phyloP scores from a whole-genome alignment of 1,140 invertebrate species.

The Drosophila erecta region DNA sequence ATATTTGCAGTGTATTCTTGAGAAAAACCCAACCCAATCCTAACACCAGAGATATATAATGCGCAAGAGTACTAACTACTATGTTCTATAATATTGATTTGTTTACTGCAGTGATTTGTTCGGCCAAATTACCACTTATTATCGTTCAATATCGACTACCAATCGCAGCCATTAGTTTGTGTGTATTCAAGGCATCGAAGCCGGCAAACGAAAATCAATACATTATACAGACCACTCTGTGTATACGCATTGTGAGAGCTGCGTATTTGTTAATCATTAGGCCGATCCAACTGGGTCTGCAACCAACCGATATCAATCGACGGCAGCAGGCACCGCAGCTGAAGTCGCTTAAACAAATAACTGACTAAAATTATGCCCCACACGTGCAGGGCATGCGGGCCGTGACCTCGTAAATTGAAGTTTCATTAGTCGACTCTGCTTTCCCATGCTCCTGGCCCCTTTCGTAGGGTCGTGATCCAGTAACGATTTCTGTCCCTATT shows the following conservation, averaged over 20 bases:
- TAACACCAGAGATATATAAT: background rate
- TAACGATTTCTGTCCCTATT: slow-evolving; percentile 43
- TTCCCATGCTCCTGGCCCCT: background rate
- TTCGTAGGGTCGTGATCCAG: slow-evolving; percentile 40
- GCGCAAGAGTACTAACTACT: background rate
- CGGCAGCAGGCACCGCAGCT: slow-evolving; percentile 28
- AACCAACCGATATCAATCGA: slow-evolving; percentile 39
- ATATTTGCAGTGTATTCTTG: background rate
- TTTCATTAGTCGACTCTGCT: slow-evolving; percentile 63
- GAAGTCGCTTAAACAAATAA: slow-evolving; percentile 80
- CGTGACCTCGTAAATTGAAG: slow-evolving; percentile 82
- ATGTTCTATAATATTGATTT: slow-evolving; percentile 15
- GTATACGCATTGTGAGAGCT: slow-evolving; percentile 55
- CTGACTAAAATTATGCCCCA: slow-evolving; percentile 77
- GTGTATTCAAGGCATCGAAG: slow-evolving; percentile 36
- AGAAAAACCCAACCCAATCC: background rate
- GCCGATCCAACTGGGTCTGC: slow-evolving; percentile 26
- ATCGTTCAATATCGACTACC: slow-evolving; percentile 53
- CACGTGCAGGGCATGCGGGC: slow-evolving; percentile 74
- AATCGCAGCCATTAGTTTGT: slow-evolving; percentile 62
- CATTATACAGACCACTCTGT: slow-evolving; percentile 32
- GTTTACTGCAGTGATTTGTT: slow-evolving; percentile 43
- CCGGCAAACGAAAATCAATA: slow-evolving; percentile 57
- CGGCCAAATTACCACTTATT: slow-evolving; percentile 43
- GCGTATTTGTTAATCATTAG: slow-evolving; percentile 78